These are phyloP conservation scores for Seriola rivoliana DNA, from an alignment of 2,113 vertebrate species.

Conservation along the genomic window DNA sequence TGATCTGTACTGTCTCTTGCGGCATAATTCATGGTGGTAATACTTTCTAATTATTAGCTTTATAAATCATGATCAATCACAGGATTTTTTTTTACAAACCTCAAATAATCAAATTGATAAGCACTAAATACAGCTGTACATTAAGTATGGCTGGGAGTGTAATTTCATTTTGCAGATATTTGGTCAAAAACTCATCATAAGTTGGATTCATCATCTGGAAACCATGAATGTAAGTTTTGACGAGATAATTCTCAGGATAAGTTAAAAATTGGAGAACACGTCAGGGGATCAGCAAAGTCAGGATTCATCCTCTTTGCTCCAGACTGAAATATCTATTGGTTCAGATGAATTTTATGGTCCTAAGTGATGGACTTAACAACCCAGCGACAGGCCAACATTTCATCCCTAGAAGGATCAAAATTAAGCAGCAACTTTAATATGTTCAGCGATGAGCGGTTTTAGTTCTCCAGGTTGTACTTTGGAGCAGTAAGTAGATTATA, in stretches of 20 bases:
- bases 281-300: not conserved
- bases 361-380: not conserved
- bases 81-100: not conserved
- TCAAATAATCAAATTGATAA: not conserved
- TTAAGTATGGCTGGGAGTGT: no score
- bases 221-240: not conserved
- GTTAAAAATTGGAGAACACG: not conserved
- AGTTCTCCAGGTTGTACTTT: slow-evolving; percentile 14
- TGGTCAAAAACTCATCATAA: no score
- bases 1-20: slow-evolving; percentile 8
- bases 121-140: no score
- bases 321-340: no score
- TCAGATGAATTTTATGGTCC: no score
- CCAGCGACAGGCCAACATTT: not conserved
- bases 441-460: slow-evolving; percentile 1
- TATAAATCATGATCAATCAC: slow-evolving; percentile 4
- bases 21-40: not conserved
- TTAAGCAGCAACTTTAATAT: not conserved
- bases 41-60: not conserved
- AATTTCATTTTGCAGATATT: not conserved
- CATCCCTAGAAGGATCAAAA: not conserved
- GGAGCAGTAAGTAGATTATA: slow-evolving; percentile 45
- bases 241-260: not conserved
- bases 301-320: not conserved
- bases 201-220: not conserved